A percentile compares a stretch with the other conserved stretches of the same genome.
Conservation (phyloP, 2,888 invertebrate genomes). For the Plagodis pulveraria region DNA sequence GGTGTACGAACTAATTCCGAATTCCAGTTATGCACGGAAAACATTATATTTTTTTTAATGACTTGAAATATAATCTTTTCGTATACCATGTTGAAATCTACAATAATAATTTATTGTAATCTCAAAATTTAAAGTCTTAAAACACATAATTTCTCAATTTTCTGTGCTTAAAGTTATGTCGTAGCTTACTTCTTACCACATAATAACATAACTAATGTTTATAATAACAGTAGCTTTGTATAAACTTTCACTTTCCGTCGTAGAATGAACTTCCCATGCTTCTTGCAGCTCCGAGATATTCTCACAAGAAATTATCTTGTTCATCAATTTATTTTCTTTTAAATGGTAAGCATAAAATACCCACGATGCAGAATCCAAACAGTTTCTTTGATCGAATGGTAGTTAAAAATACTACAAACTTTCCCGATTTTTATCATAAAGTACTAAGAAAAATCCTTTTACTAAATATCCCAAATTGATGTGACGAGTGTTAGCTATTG, state of each 20-base stretch:
- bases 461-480: no score
- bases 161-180: no score
- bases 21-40: no score
- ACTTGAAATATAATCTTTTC: no score
- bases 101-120: no score
- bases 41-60: no score
- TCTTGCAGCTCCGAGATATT: slow-evolving; percentile 27
- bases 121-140: no score
- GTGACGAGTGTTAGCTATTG: no score
- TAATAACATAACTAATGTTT: slow-evolving; percentile 24
- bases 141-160: no score
- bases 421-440: neutral
- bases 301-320: slow-evolving; percentile 32
- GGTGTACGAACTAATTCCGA: no score
- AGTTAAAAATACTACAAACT: neutral
- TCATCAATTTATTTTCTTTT: slow-evolving; percentile 25
- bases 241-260: slow-evolving; percentile 33
- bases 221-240: slow-evolving; percentile 28
- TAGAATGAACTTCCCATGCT: slow-evolving; percentile 32
- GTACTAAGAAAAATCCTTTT: neutral
- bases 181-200: slow-evolving; percentile 7
- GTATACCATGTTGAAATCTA: no score
- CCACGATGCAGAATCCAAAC: slow-evolving; percentile 7
- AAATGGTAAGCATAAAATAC: slow-evolving; percentile 17
- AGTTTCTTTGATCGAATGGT: slow-evolving; percentile 5